A percentile compares a stretch with the other conserved stretches of the same genome.
phyloP scores from a whole-genome alignment of 2,113 vertebrate genomes.

The Dryoscopus gambensis region DNA sequence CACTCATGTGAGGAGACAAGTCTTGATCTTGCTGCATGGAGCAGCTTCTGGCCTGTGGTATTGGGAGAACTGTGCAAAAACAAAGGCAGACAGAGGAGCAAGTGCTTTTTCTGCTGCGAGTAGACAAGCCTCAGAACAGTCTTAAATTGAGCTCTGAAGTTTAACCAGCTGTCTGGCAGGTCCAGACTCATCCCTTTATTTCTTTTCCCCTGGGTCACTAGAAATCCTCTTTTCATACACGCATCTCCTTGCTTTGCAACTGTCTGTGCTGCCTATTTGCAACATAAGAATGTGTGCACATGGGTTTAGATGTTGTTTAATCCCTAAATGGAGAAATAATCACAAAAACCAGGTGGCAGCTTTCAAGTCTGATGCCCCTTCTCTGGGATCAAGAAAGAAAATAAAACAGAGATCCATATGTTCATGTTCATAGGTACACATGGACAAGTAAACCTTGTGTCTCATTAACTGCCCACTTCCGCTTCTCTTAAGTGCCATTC shows the following conservation, averaged over 20 bases:
- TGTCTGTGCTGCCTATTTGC: neutral
- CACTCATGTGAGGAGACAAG: neutral
- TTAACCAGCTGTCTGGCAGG: slow-evolving; percentile 49
- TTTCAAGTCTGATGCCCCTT: neutral
- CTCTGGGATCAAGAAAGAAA: neutral
- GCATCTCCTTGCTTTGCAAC: neutral
- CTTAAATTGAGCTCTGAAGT: neutral
- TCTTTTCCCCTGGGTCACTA: neutral
- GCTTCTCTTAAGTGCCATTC: neutral
- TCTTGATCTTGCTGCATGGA: neutral
- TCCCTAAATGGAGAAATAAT: neutral
- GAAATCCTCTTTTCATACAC: slow-evolving; percentile 33
- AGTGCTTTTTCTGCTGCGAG: neutral
- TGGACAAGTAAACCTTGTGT: neutral
- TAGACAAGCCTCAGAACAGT: neutral
- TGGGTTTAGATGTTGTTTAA: neutral
- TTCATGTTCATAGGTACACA: neutral
- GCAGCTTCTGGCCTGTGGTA: fast-evolving
- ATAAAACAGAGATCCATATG: neutral
- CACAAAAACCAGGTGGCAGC: neutral
- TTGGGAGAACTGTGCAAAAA: neutral
- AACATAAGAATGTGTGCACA: fast-evolving
- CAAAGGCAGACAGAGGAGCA: neutral
- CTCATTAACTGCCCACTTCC: neutral
- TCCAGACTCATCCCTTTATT: neutral